phyloP scores from a whole-genome alignment of 2,113 vertebrate species.

The Oenanthe melanoleuca region DNA sequence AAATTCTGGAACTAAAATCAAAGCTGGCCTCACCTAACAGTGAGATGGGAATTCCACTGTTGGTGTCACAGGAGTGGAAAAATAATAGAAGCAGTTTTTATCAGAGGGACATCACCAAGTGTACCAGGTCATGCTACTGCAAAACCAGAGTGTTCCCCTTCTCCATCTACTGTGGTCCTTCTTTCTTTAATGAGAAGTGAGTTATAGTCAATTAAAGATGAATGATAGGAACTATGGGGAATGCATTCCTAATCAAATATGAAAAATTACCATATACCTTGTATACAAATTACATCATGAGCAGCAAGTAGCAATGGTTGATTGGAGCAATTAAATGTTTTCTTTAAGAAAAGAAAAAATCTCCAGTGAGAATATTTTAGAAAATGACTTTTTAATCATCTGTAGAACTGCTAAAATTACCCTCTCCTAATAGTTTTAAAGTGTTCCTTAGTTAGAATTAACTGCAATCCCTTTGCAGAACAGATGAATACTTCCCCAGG shows the following conservation, averaged over 20 bases:
- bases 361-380: slow-evolving; percentile 97
- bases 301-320: slow-evolving; percentile 88
- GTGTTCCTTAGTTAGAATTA: slow-evolving; percentile 78
- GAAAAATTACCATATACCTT: slow-evolving; percentile 84
- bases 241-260: slow-evolving; percentile 82
- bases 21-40: neutral
- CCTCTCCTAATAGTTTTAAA: slow-evolving; percentile 87
- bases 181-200: slow-evolving; percentile 76
- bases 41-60: neutral
- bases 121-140: neutral
- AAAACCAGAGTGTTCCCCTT: neutral
- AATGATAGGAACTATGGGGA: slow-evolving; percentile 79
- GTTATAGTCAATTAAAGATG: slow-evolving; percentile 83
- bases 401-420: slow-evolving; percentile 82
- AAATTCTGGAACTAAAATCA: neutral
- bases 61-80: neutral
- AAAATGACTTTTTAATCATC: slow-evolving; percentile 99
- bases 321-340: slow-evolving; percentile 96
- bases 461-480: slow-evolving; percentile 47
- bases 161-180: neutral
- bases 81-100: neutral
- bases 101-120: neutral
- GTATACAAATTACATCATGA: slow-evolving; percentile 86
- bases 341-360: slow-evolving; percentile 72
- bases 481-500: slow-evolving; percentile 38